Evolutionary conservation across 2,797 vertebrate genomes (phyloP).

Genomic region (Alcedo atthis): DNA sequence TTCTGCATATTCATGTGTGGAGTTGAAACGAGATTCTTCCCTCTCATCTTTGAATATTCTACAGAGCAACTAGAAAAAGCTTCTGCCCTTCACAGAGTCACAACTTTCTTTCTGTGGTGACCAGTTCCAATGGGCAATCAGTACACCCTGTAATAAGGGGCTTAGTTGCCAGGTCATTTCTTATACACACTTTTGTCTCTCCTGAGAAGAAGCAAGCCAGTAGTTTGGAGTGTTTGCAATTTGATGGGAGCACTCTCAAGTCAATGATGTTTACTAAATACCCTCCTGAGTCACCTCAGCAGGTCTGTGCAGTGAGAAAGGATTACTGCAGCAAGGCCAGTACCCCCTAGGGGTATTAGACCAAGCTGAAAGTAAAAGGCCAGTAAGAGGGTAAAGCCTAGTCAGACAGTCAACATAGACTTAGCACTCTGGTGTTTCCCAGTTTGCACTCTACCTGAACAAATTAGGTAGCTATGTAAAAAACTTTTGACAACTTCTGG

Average conservation of each 20-base stretch:
- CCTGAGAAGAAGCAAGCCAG: not conserved
- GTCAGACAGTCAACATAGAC: constrained; percentile 13
- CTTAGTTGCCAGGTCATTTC: not conserved
- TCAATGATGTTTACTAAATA: not conserved
- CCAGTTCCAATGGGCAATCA: not conserved
- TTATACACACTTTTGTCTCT: not conserved
- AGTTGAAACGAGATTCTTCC: not conserved
- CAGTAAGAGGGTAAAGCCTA: not conserved
- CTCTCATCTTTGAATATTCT: not conserved
- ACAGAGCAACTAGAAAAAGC: not conserved
- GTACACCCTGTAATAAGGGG: not conserved
- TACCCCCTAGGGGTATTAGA: not conserved
- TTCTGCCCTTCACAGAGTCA: not conserved
- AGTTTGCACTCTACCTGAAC: not conserved
- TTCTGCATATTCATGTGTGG: not conserved
- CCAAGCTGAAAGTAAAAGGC: not conserved
- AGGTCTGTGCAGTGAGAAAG: not conserved
- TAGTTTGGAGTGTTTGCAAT: not conserved
- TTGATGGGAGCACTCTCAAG: not conserved
- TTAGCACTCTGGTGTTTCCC: constrained; percentile 9
- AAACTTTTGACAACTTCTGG: not conserved
- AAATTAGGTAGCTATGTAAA: not conserved
- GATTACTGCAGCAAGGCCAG: not conserved
- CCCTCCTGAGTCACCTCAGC: not conserved
- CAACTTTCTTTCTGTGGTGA: not conserved